Conservation (phyloP, 1,140 invertebrate genomes). For the Pseudomyrmex dendroicus region DNA sequence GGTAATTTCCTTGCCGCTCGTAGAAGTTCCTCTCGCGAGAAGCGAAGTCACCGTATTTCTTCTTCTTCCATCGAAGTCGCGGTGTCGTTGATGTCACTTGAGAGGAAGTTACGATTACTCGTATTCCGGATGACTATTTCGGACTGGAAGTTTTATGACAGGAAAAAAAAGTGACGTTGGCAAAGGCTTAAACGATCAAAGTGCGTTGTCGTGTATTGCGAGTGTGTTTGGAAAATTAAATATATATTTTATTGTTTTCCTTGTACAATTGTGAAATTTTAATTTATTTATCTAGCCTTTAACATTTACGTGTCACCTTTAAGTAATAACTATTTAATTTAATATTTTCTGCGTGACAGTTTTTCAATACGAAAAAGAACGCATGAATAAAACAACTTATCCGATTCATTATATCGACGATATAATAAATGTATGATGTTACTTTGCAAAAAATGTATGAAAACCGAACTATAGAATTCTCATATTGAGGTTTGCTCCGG, state of each 20-base stretch:
- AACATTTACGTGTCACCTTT: neutral
- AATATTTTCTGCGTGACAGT: neutral
- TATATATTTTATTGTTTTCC: neutral
- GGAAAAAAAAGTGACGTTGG: neutral
- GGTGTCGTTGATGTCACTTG: slow-evolving; percentile 34
- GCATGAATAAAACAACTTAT: slow-evolving; percentile 12
- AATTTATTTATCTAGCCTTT: neutral
- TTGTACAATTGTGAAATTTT: slow-evolving; percentile 1
- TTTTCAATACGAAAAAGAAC: neutral
- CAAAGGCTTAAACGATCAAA: neutral
- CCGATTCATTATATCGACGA: slow-evolving; percentile 16
- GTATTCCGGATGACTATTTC: slow-evolving; percentile 38
- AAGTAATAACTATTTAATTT: slow-evolving; percentile 1
- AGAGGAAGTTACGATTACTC: slow-evolving; percentile 48
- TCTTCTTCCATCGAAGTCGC: slow-evolving; percentile 38
- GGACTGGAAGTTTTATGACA: neutral
- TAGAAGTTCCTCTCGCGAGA: slow-evolving; percentile 48
- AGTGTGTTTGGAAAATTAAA: neutral
- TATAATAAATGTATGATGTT: slow-evolving; percentile 15
- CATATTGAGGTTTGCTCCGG: slow-evolving; percentile 79
- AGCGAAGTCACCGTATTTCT: slow-evolving; percentile 49
- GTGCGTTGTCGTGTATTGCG: neutral
- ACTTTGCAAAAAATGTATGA: slow-evolving; percentile 75
- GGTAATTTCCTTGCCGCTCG: slow-evolving; percentile 62
- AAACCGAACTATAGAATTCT: slow-evolving; percentile 80